Evolutionary conservation across 2,113 vertebrate species (phyloP).

Genomic region (Calcarius ornatus): DNA sequence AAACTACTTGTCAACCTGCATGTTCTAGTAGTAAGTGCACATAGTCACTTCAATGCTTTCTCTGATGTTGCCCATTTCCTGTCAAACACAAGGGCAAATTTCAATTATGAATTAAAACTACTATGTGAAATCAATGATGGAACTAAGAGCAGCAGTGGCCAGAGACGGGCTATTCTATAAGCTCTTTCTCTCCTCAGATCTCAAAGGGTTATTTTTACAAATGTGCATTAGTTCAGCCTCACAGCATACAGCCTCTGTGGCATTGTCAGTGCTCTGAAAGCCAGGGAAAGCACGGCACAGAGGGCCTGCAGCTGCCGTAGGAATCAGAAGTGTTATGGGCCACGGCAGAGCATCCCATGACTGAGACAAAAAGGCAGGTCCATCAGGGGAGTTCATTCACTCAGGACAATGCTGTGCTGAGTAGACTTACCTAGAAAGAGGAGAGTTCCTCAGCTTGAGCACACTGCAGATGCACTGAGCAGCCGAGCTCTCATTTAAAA

Average conservation of each 20-base stretch:
- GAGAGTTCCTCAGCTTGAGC: background rate
- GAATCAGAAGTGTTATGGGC: background rate
- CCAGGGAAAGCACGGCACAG: background rate
- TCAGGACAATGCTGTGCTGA: background rate
- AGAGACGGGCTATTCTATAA: background rate
- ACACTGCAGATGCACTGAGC: background rate
- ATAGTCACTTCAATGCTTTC: background rate
- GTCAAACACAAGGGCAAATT: conserved; percentile 7
- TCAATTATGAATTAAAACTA: background rate
- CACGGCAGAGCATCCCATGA: background rate
- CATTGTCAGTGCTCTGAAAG: background rate
- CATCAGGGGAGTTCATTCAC: background rate
- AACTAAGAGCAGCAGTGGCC: background rate
- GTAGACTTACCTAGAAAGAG: background rate
- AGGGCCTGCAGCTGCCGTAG: background rate
- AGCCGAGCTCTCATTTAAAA: background rate
- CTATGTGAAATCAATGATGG: background rate
- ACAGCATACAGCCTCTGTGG: background rate
- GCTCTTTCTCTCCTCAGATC: background rate
- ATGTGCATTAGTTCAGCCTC: background rate
- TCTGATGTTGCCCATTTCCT: background rate
- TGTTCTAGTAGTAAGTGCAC: background rate
- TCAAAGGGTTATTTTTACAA: background rate
- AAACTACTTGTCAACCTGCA: background rate
- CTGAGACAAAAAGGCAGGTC: background rate